A percentile compares a stretch with the other conserved stretches of the same genome.
Evolutionary conservation across 2,888 invertebrate species (phyloP).

Genomic region (Tillus elongatus): DNA sequence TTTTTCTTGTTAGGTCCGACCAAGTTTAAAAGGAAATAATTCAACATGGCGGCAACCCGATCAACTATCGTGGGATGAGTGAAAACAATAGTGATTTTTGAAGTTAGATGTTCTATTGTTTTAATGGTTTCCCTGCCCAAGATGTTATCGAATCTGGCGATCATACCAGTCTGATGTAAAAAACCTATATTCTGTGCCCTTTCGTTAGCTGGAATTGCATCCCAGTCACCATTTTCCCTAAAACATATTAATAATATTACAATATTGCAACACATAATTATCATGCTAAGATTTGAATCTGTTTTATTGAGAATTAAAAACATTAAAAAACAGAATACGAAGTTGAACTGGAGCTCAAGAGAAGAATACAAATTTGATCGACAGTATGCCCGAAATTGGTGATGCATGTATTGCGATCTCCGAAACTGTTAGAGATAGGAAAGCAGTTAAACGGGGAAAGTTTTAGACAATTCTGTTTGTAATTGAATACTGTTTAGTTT

Average conservation of each 20-base stretch:
- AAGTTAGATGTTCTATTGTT: conserved; percentile 68
- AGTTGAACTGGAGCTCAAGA: no score
- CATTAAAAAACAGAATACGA: no score
- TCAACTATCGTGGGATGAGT: conserved; percentile 88
- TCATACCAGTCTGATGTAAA: conserved; percentile 68
- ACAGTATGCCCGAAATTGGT: no score
- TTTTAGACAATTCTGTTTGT: no score
- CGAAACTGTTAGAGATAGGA: no score
- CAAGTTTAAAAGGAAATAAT: conserved; percentile 82
- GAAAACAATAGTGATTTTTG: conserved; percentile 71
- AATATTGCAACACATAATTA: no score
- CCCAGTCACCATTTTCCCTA: conserved; percentile 67
- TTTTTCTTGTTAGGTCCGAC: conserved; percentile 89
- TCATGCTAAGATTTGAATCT: no score
- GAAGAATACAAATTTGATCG: no score
- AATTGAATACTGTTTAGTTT: no score
- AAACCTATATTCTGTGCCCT: conserved; percentile 64
- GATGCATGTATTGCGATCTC: no score
- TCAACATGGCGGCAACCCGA: conserved; percentile 88
- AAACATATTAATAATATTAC: conserved; percentile 5
- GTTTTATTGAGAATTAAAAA: no score
- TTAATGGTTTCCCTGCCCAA: conserved; percentile 82
- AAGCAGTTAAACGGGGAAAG: no score
- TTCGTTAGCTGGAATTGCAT: conserved; percentile 57
- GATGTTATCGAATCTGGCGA: conserved; percentile 87